Conservation (phyloP, 2,113 vertebrate genomes). For the Maccullochella peelii region DNA sequence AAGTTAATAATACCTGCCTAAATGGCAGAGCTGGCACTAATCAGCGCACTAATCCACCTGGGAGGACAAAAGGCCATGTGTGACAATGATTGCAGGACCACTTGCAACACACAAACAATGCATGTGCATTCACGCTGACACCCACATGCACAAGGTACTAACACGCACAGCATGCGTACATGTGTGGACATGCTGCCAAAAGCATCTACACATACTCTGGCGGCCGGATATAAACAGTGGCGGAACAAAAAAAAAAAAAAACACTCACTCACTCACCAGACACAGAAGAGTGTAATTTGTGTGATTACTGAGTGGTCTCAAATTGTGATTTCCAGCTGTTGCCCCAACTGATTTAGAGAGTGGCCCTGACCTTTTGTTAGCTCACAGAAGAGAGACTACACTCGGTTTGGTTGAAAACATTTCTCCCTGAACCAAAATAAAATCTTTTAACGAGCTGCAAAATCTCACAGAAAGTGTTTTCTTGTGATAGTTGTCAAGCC, state of each 20-base stretch:
- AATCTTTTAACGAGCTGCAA: conserved; percentile 7
- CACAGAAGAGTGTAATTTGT: conserved; percentile 61
- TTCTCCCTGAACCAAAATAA: conserved; percentile 13
- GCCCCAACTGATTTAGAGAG: conserved; percentile 66
- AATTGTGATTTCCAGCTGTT: conserved; percentile 72
- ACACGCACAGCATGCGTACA: conserved; percentile 11
- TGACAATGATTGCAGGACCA: conserved; percentile 69
- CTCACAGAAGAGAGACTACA: conserved; percentile 20
- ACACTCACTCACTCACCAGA: conserved; percentile 14
- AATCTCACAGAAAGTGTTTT: not conserved
- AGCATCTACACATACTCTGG: conserved; percentile 12
- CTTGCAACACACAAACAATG: conserved; percentile 50
- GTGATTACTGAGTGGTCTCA: conserved; percentile 78
- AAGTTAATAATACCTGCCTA: conserved; percentile 71
- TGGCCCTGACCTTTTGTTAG: conserved; percentile 57
- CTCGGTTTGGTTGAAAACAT: conserved; percentile 38
- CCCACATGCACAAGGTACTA: not conserved
- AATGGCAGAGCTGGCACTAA: conserved; percentile 74
- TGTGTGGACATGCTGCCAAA: conserved; percentile 10
- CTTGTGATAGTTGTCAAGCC: not conserved
- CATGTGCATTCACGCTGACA: not conserved
- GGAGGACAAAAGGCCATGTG: conserved; percentile 67
- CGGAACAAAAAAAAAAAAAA: not conserved
- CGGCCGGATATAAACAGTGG: conserved; percentile 28
- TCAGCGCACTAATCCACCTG: conserved; percentile 70